A percentile compares a stretch with the other conserved stretches of the same genome.
These are phyloP conservation scores for Aegypius monachus DNA, from an alignment of 2,113 vertebrate genomes.

Conservation along the genomic window DNA sequence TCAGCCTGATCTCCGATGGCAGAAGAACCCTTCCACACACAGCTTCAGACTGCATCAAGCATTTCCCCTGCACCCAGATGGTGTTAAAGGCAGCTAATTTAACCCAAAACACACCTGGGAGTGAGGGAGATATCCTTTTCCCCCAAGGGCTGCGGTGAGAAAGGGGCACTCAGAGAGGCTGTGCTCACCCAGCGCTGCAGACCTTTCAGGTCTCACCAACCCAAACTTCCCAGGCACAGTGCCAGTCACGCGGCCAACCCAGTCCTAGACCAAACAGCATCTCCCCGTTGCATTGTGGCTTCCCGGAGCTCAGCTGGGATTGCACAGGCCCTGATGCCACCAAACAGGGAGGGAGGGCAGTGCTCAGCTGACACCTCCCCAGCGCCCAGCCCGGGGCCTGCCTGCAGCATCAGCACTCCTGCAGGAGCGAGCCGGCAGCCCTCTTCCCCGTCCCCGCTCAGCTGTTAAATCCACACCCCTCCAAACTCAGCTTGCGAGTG, in stretches of 20 bases:
- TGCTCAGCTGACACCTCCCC: accelerated
- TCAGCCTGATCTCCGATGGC: not conserved
- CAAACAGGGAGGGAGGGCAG: not conserved
- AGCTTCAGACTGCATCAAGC: not conserved
- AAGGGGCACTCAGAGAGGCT: not conserved
- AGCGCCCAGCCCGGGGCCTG: not conserved
- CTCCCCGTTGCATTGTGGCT: not conserved
- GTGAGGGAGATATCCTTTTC: not conserved
- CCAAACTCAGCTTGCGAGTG: not conserved
- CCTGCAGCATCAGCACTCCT: accelerated
- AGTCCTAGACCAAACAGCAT: not conserved
- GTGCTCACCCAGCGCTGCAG: not conserved
- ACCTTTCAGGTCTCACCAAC: not conserved
- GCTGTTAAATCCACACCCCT: not conserved
- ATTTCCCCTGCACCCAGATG: not conserved
- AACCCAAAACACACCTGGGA: not conserved
- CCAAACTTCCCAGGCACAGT: not conserved
- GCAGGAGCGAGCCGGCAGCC: not conserved
- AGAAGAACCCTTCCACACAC: not conserved
- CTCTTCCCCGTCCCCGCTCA: not conserved
- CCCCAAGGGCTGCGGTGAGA: not conserved
- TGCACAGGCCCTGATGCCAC: not conserved
- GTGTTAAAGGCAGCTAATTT: not conserved
- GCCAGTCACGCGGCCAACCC: accelerated
- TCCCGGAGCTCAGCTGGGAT: not conserved